Conservation (phyloP, 1,140 invertebrate species). For the Bombus pyrosoma region DNA sequence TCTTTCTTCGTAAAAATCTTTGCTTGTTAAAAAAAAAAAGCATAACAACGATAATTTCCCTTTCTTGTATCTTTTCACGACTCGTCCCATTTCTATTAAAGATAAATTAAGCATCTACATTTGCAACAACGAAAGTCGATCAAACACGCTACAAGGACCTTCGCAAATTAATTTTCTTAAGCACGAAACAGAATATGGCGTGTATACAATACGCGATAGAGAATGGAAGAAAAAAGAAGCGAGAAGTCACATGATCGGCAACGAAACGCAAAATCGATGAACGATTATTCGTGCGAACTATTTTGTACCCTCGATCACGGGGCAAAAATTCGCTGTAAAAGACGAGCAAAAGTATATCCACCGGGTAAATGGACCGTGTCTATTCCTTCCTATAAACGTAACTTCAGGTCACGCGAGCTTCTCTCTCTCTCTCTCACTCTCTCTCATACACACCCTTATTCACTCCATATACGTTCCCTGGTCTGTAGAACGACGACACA, state of each 20-base stretch:
- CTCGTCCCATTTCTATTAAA: not conserved
- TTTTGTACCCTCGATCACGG: slow-evolving; percentile 2
- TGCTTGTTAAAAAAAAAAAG: not conserved
- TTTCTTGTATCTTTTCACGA: not conserved
- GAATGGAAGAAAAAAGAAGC: not conserved
- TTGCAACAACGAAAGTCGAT: not conserved
- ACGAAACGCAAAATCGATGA: slow-evolving; percentile 1
- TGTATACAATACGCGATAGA: not conserved
- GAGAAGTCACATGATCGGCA: not conserved
- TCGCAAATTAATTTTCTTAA: not conserved
- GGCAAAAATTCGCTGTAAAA: slow-evolving; percentile 22
- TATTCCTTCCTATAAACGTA: slow-evolving; percentile 66
- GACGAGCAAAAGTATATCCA: slow-evolving; percentile 37
- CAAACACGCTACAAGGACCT: too few species aligned
- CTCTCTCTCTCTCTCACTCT: not conserved
- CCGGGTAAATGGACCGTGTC: slow-evolving; percentile 58
- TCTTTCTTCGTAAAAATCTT: too few species aligned
- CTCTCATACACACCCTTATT: not conserved
- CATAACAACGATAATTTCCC: not conserved
- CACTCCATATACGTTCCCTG: not conserved
- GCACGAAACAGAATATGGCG: not conserved
- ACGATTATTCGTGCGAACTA: not conserved
- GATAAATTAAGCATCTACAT: not conserved
- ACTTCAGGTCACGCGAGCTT: slow-evolving; percentile 63
- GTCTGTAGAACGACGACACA: slow-evolving; percentile 30